A percentile compares a stretch with the other conserved stretches of the same genome.
phyloP scores from a whole-genome alignment of 1,140 invertebrate species.

The Scaptodrosophila lebanonensis region DNA sequence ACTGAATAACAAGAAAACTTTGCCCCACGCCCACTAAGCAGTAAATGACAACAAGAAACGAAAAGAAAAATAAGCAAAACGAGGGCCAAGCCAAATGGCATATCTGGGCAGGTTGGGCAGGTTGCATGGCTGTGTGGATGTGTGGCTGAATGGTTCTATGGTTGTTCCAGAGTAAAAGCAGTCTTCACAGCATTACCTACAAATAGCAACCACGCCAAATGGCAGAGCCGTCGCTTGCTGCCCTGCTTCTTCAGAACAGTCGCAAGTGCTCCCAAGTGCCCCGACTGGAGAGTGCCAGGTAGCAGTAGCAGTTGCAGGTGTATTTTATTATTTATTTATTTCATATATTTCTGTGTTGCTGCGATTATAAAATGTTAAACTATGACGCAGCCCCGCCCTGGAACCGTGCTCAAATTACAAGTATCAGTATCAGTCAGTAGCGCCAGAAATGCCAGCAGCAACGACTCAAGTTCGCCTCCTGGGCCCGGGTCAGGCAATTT shows the following conservation, averaged over 20 bases:
- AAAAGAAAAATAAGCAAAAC: background rate
- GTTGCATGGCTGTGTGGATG: background rate
- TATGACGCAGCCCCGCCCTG: slow-evolving; percentile 19
- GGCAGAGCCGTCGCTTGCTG: slow-evolving; percentile 8
- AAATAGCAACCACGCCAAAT: slow-evolving; percentile 38
- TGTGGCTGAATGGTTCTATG: background rate
- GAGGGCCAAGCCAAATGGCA: slow-evolving; percentile 44
- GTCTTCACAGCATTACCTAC: too few relatives aligned
- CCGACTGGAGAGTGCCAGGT: too few relatives aligned
- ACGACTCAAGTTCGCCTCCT: too few relatives aligned
- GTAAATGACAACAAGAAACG: slow-evolving; percentile 5
- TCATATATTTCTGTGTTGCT: slow-evolving; percentile 54
- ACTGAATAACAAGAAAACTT: slow-evolving; percentile 66
- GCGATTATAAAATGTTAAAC: slow-evolving; percentile 64
- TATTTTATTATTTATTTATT: slow-evolving; percentile 73
- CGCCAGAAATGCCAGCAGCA: too few relatives aligned
- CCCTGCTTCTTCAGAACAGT: too few relatives aligned
- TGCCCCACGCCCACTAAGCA: background rate
- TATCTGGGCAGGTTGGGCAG: slow-evolving; percentile 4
- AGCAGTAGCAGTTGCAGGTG: slow-evolving; percentile 26
- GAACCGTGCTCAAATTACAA: too few relatives aligned
- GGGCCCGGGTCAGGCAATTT: slow-evolving; percentile 14
- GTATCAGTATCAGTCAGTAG: too few relatives aligned
- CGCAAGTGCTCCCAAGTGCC: too few relatives aligned
- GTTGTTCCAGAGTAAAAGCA: too few relatives aligned